phyloP scores from a whole-genome alignment of 2,888 invertebrate genomes.

The Seladonia tumulorum region DNA sequence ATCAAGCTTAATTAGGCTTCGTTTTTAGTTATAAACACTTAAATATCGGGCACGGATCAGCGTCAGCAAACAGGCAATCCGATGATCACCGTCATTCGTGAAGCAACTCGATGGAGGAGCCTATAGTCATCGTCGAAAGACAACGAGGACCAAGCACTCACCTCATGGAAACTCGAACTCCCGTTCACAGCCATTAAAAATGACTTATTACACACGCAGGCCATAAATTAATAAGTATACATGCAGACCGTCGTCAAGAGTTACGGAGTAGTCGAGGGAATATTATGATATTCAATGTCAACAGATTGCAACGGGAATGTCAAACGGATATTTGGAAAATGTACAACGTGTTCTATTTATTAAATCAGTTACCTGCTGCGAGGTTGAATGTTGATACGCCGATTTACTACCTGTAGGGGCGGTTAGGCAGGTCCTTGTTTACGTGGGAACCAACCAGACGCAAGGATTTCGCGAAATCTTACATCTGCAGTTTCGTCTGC shows the following conservation, averaged over 20 bases:
- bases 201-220: neutral
- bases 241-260: neutral
- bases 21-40: neutral
- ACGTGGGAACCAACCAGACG: neutral
- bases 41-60: neutral
- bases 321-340: neutral
- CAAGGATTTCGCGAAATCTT: neutral
- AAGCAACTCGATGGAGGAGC: neutral
- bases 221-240: neutral
- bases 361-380: slow-evolving; percentile 14
- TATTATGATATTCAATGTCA: neutral
- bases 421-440: neutral
- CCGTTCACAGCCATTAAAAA: neutral
- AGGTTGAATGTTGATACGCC: neutral
- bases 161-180: neutral
- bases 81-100: neutral
- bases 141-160: neutral
- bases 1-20: neutral
- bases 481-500: neutral
- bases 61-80: neutral
- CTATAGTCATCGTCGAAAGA: neutral
- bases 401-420: neutral
- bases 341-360: slow-evolving; percentile 11
- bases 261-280: neutral
- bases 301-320: neutral